phyloP scores from a whole-genome alignment of 2,888 invertebrate species.

The Callinectes sapidus region DNA sequence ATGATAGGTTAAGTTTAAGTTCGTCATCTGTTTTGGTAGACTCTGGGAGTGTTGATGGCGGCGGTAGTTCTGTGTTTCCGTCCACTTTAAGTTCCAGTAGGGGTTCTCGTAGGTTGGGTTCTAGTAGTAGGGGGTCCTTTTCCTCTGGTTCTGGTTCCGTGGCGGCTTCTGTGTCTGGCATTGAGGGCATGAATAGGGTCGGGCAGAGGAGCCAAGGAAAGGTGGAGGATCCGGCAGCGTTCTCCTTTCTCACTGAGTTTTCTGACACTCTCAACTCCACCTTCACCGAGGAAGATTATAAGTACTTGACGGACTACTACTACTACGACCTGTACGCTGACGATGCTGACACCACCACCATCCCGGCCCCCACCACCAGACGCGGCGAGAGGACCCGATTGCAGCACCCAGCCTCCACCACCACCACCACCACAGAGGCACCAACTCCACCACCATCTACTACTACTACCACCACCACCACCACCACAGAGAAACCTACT shows the following conservation, averaged over 20 bases:
- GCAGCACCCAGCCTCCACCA: background rate
- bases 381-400: background rate
- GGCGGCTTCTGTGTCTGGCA: background rate
- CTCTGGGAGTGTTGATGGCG: background rate
- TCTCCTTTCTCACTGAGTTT: background rate
- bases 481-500: background rate
- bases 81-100: conserved; percentile 32
- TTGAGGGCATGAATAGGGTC: background rate
- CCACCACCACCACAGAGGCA: background rate
- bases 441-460: background rate
- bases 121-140: background rate
- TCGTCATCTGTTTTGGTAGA: too few relatives aligned
- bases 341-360: background rate
- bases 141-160: background rate
- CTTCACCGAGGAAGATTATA: conserved; percentile 31
- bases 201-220: background rate
- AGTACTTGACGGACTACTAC: conserved; percentile 45
- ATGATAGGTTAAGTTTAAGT: background rate
- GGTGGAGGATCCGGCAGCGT: background rate
- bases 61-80: too few relatives aligned
- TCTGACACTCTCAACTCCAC: background rate
- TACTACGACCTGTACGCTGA: conserved; percentile 36
- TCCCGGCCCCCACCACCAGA: background rate
- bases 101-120: conserved; percentile 28
- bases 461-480: background rate